These are phyloP conservation scores for Pandemis heparana DNA, from an alignment of 2,888 invertebrate species.

Conservation along the genomic window DNA sequence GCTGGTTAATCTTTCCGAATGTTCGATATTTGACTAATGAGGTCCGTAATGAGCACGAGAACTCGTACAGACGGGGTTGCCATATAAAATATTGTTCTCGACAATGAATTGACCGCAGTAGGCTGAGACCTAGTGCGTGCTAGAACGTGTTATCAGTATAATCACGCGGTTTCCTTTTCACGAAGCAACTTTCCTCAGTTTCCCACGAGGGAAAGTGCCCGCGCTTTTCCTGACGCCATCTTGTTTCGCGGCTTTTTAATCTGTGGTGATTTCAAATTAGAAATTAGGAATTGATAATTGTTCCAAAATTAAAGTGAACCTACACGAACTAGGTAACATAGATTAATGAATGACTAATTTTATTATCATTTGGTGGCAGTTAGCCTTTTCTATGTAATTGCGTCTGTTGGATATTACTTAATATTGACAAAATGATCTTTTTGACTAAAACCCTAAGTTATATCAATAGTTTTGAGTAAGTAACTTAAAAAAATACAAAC, in stretches of 20 bases:
- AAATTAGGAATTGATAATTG: not conserved
- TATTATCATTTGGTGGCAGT: not conserved
- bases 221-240: constrained; percentile 84
- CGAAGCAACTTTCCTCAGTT: constrained; percentile 81
- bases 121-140: constrained; percentile 39
- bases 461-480: too few relatives aligned
- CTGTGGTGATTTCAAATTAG: constrained; percentile 33
- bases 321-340: too few relatives aligned
- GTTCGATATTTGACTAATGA: too few relatives aligned
- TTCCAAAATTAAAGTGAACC: too few relatives aligned
- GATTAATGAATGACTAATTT: not conserved
- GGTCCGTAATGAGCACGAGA: not conserved
- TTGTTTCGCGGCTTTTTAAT: constrained; percentile 55
- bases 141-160: constrained; percentile 74
- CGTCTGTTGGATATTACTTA: not conserved
- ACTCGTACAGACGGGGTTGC: not conserved
- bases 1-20: too few relatives aligned
- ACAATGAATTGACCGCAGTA: not conserved
- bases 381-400: not conserved
- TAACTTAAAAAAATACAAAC: too few relatives aligned
- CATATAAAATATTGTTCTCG: not conserved
- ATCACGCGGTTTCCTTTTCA: constrained; percentile 83
- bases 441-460: too few relatives aligned
- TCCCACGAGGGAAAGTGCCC: constrained; percentile 83
- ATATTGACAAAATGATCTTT: not conserved